A percentile compares a stretch with the other conserved stretches of the same genome.
Evolutionary conservation across 2,797 vertebrate genomes (phyloP).

Genomic region (Luscinia megarhynchos): DNA sequence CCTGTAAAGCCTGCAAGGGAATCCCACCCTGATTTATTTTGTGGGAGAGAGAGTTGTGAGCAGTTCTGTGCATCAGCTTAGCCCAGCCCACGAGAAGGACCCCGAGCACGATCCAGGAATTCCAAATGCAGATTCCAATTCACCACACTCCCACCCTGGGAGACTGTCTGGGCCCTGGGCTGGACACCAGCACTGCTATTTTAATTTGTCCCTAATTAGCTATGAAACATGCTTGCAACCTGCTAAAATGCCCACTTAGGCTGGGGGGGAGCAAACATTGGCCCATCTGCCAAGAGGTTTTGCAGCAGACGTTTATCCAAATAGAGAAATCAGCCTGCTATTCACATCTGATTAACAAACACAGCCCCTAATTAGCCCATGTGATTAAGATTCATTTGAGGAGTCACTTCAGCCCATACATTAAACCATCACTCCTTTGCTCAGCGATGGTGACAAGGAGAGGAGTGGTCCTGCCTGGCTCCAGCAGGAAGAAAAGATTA

Average conservation of each 20-base stretch:
- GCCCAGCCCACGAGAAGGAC: rapidly evolving
- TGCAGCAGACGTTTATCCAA: constrained; percentile 28
- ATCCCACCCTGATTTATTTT: background rate
- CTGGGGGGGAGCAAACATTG: constrained; percentile 14
- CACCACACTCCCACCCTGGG: background rate
- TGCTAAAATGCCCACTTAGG: constrained; percentile 47
- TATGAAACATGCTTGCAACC: background rate
- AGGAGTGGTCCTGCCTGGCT: background rate
- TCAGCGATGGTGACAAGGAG: rapidly evolving
- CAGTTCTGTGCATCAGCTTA: background rate
- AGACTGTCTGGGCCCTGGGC: background rate
- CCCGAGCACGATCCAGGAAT: background rate
- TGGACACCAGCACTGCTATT: background rate
- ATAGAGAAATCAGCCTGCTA: constrained; percentile 55
- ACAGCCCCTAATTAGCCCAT: constrained; percentile 49
- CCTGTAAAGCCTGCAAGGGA: background rate
- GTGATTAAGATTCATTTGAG: constrained; percentile 42
- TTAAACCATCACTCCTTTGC: background rate
- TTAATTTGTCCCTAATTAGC: constrained; percentile 8
- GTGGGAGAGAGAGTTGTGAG: background rate
- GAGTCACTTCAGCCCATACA: constrained; percentile 15
- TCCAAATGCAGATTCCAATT: background rate
- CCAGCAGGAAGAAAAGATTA: background rate
- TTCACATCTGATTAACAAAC: constrained; percentile 65
- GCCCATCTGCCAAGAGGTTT: constrained; percentile 58